Base-by-base conservation (phyloP, 1,140 invertebrate species). In the Cotesia glomerata region DNA sequence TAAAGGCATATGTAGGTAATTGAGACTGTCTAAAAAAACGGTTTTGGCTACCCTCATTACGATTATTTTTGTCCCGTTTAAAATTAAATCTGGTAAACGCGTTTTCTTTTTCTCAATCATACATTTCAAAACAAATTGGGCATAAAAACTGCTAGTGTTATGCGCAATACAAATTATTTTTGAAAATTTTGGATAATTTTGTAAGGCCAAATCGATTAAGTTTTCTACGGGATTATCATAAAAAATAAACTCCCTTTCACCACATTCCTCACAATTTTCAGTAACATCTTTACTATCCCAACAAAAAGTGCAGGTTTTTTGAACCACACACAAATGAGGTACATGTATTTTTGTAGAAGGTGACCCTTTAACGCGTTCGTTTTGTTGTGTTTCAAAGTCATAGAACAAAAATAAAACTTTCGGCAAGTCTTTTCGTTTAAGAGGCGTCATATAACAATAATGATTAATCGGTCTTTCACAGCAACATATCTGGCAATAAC, bases 91-190 rank as follows among this genome's bases (percentile, higher is more conserved):
- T 5, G 76, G 76, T 11, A 69, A n/a, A 16, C 56, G 35, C 35
- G 39, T 49, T 52, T 34, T 73, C 35, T 62, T 74, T 49, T 70
- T 35, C 32, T 69, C 58, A 8, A 76, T 34, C 2, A 80, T 14
- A 67, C 78, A 75, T 9, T 64, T 34, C 26, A 80, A 45, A 51
- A 82, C 65, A 67, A 82, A 82, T 70, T 81, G 80, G 0, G 65
- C 63, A 34, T 79, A 79, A 45, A 77, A 80, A 0, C 71, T 69
- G 68, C 74, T 70, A 2, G 74, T 69, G 35, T 80, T 79, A 56
- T 80, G 77, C 1, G 78, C 77, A 5, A 82, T 77, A 16, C 64
- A 73, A 5, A 75, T 66, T 7, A 72, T 66, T 32, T 68, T 64
- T 11, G n/a, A 39, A 67, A 74, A 52, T 63, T 14, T 16, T 9